A percentile compares a stretch with the other conserved stretches of the same genome.
These are phyloP conservation scores for Drosophila seguyi DNA, from an alignment of 1,140 invertebrate genomes.

Conservation along the genomic window DNA sequence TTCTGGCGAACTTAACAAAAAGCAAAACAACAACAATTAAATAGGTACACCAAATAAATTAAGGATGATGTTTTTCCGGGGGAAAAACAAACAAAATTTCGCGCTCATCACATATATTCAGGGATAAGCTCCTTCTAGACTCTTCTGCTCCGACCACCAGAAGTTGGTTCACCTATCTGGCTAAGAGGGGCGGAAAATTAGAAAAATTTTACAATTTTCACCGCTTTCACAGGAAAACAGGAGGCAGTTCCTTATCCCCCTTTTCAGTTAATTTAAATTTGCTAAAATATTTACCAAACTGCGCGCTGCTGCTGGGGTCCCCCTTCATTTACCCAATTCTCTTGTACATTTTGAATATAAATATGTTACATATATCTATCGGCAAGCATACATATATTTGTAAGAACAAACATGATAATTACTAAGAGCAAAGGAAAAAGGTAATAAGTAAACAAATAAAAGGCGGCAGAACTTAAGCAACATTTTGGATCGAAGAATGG, in stretches of 20 bases:
- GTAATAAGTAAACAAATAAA: slow-evolving; percentile 30
- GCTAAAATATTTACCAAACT: slow-evolving; percentile 23
- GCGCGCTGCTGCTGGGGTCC: slow-evolving; percentile 10
- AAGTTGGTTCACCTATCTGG: slow-evolving; percentile 14
- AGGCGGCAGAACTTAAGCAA: slow-evolving; percentile 33
- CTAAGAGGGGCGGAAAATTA: neutral
- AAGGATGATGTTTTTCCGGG: slow-evolving; percentile 26
- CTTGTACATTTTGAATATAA: slow-evolving; percentile 52
- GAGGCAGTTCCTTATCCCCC: slow-evolving; percentile 8
- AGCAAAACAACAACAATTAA: slow-evolving; percentile 2
- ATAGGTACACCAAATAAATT: slow-evolving; percentile 5
- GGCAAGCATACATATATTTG: slow-evolving; percentile 42
- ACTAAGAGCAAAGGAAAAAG: slow-evolving; percentile 37
- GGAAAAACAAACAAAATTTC: slow-evolving; percentile 36
- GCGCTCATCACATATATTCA: slow-evolving; percentile 28
- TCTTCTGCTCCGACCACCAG: neutral
- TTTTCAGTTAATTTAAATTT: slow-evolving; percentile 31
- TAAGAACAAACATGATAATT: slow-evolving; percentile 41
- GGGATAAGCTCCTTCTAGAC: slow-evolving; percentile 27
- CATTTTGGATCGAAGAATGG: slow-evolving; percentile 45
- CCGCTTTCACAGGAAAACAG: too few relatives aligned
- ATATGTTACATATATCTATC: slow-evolving; percentile 32
- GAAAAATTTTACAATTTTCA: neutral
- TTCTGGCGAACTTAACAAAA: slow-evolving; percentile 15
- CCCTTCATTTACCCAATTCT: slow-evolving; percentile 40